Evolutionary conservation across 2,888 invertebrate genomes (phyloP), one percentile per base, ranked within the genome.

Genomic region (Rutpela maculata): DNA sequence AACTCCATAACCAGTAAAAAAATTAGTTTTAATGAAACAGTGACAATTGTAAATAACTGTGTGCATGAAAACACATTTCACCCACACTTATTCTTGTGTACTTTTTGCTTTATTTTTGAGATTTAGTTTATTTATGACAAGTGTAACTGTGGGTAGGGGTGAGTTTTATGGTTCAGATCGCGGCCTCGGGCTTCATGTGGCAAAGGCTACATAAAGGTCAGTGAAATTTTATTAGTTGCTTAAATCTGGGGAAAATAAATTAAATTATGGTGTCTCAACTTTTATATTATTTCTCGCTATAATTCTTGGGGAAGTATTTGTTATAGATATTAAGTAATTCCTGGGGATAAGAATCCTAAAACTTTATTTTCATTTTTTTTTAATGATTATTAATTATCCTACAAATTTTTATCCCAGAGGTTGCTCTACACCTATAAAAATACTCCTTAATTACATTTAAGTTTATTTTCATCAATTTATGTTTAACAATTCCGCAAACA

Each of bases 131-230:
- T 77, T 75, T 70, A 38, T 80, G 43, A 79, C 75, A 80, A 79
- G 80, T 75, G 78, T 83, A 82, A 81, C 73, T 79, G 81, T 82
- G 85, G 84, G 84, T 82, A 76, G 82, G 83, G 83, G 77, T 84
- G 78, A 74, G 50, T 75, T 65, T 78, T 19, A 68, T 81, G 84
- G 85, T 86, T 85, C 86, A 82, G 79, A 75, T 81, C 86, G 80
- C 82, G 88, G 87, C 88, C 87, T 88, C 85, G 88, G 88, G 87
- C 90, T 83, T 85, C 89, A 87, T 85, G 88, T 89, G 88, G 89
- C 89, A 88, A 89, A 88, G 88, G 89, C 90, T 89, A 88, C 88
- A 87, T 81, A 79, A 88, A 89, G 89, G 89, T 89, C 87, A 89
- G 89, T 89, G 87, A 84, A 80, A 78, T 81, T 76, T 80, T 78